Base-by-base conservation (phyloP, 1,140 invertebrate genomes). In the Drosophila repleta region DNA sequence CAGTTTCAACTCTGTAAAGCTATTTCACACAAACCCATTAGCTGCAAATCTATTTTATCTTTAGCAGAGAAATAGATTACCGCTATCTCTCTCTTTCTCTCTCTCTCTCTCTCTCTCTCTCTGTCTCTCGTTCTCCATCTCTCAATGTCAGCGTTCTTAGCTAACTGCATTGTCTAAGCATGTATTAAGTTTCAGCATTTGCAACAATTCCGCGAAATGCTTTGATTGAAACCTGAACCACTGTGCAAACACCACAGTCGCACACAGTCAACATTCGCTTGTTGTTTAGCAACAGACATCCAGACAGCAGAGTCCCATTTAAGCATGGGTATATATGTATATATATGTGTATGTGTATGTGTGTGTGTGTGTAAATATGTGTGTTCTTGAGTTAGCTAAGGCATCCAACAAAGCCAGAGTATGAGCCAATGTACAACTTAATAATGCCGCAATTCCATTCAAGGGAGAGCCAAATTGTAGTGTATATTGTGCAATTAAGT, bases 401-500 rank as follows among this genome's bases (percentile, higher is more conserved):
- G 29, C 7, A 29, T 29, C 29, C 29, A 29, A 29, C 29, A 29
- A 29, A 29, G 48, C 24, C 39, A 11, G 20, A 35, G 24, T 10
- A 10, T 5, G 15, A 37, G 58, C 13, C 58, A 61, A 39, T 61
- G 60, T 13, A 52, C 61, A 26, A 63, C 48, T 53, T 63, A 63
- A 63, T 63, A 63, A 63, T 63, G 61, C 37, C 29, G 49, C 49
- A n/a, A 45, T 20, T 51, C 24, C 13, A 17, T 5, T 7, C 41
- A 13, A 20, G 41, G 4, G 4, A 45, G 32, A 35, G 15, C 37
- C 24, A 61, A 68, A 61, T 68, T 61, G 46, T 68, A 45, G 37
- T 52, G 65, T 56, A 61, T 61, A 45, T 61, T 52, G 49, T 53
- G 57, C 56, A 61, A 68, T 61, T 68, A 46, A 68, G 35, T 68